Evolutionary conservation across 2,797 vertebrate species (phyloP).

Genomic region (Urocyon cinereoargenteus): DNA sequence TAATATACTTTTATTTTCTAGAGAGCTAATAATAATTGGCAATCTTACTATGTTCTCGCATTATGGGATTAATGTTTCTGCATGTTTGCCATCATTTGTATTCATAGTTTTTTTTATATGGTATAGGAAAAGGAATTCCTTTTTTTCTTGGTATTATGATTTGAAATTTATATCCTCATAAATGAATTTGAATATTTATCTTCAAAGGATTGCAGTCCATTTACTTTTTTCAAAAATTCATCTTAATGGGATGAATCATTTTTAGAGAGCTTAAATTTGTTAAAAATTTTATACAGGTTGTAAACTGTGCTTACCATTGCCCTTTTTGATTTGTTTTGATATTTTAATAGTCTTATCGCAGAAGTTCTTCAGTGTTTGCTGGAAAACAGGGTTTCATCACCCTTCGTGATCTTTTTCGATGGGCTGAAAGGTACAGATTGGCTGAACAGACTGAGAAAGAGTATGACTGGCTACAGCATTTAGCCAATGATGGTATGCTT

Average conservation of each 20-base stretch:
- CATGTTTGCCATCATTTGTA: not conserved
- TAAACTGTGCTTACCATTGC: not conserved
- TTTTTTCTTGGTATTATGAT: not conserved
- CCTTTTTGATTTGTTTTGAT: slow-evolving; percentile 36
- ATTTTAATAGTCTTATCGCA: slow-evolving; percentile 92
- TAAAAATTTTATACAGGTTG: not conserved
- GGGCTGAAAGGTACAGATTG: slow-evolving; percentile 96
- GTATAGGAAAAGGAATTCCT: not conserved
- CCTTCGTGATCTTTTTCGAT: slow-evolving; percentile 97
- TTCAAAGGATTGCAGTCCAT: not conserved
- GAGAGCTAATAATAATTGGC: not conserved
- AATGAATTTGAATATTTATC: slow-evolving; percentile 4
- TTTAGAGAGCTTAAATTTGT: not conserved
- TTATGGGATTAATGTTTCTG: not conserved
- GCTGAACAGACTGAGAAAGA: slow-evolving; percentile 91
- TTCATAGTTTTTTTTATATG: not conserved
- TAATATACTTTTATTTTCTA: not conserved
- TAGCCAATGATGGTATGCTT: slow-evolving; percentile 95
- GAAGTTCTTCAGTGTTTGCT: slow-evolving; percentile 97
- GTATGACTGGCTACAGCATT: slow-evolving; percentile 96
- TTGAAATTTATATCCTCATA: not conserved
- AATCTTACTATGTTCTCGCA: not conserved
- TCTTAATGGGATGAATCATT: not conserved
- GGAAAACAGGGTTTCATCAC: slow-evolving; percentile 99
- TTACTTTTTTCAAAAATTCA: not conserved